These are phyloP conservation scores for Tetranychus truncatus DNA, from an alignment of 2,888 invertebrate species.

Conservation along the genomic window DNA sequence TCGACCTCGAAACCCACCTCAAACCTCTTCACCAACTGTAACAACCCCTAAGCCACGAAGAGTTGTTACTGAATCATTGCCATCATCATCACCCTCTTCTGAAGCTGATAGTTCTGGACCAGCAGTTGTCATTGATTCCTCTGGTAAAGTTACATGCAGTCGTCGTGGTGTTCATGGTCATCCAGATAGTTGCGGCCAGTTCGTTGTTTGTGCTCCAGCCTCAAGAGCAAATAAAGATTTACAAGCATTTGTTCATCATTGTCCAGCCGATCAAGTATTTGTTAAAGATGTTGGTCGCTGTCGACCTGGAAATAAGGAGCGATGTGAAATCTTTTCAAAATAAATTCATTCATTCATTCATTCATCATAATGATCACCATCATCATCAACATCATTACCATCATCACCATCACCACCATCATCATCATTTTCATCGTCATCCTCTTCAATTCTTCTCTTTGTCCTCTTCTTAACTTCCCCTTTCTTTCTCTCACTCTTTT, in stretches of 20 bases:
- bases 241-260: slow-evolving; percentile 26
- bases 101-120: background rate
- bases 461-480: background rate
- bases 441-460: background rate
- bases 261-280: slow-evolving; percentile 28
- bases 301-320: slow-evolving; percentile 26
- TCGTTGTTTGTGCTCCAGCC: slow-evolving; percentile 58
- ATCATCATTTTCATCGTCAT: background rate
- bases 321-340: slow-evolving; percentile 21
- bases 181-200: slow-evolving; percentile 71
- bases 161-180: slow-evolving; percentile 81
- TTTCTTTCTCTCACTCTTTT: slow-evolving; percentile 29
- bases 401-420: background rate
- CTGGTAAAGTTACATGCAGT: slow-evolving; percentile 56
- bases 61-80: background rate
- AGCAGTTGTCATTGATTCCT: slow-evolving; percentile 16
- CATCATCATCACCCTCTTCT: background rate
- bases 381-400: background rate
- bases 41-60: slow-evolving; percentile 6
- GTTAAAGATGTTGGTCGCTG: slow-evolving; percentile 27
- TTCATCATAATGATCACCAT: too few relatives aligned
- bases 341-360: too few relatives aligned
- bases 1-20: slow-evolving; percentile 5
- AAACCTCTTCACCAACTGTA: slow-evolving; percentile 12
- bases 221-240: slow-evolving; percentile 22